Evolutionary conservation across 2,888 invertebrate species (phyloP), one percentile per base, ranked within the genome.

Genomic region (Idaea straminata): DNA sequence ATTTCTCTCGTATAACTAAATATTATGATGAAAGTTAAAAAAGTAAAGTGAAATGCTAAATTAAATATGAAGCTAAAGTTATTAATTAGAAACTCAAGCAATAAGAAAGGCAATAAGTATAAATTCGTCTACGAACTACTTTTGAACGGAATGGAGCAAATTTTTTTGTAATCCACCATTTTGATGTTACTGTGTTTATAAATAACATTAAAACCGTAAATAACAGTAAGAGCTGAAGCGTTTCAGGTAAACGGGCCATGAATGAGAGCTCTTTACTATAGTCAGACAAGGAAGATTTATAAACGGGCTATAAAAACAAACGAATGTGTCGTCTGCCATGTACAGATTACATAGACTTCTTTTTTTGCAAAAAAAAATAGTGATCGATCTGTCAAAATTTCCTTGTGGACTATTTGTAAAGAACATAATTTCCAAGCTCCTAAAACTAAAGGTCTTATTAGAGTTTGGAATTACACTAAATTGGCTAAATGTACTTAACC

Each of bases 261-360:
- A 78, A 79, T 74, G 74, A 74, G 76, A 74, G 69, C 69, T 59
- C 60, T 70, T 66, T 66, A 66, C 69, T 70, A 62, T 64, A 62
- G 47, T 0, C 0, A 13, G 47, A 47, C 47, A 47, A 47, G 47
- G 47, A 47, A 47, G 7, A 5, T 38, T 7, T 47, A 47, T 47
- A 10, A 47, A 47, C 47, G 47, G 10, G 47, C 0, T 10, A 47
- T n/a, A 47, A 10, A 13, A 3, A 47, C 13, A 7, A 7, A 36
- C 5, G 36, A 7, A 36, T 5, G 36, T 36, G 36, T 36, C 5
- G 0, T 36, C 6, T 10, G 10, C 3, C 36, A 7, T 36, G 5
- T 7, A 3, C 6, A 36, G 4, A 10, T 36, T 7, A 36, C 5
- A 2, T 1, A 36, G 36, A 36, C 36, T n/a, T n/a, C n/a, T 25